Percentiles rank a stretch among this genome's conserved stretches.
phyloP scores from a whole-genome alignment of 2,113 vertebrate species.

The Scatophagus argus region DNA sequence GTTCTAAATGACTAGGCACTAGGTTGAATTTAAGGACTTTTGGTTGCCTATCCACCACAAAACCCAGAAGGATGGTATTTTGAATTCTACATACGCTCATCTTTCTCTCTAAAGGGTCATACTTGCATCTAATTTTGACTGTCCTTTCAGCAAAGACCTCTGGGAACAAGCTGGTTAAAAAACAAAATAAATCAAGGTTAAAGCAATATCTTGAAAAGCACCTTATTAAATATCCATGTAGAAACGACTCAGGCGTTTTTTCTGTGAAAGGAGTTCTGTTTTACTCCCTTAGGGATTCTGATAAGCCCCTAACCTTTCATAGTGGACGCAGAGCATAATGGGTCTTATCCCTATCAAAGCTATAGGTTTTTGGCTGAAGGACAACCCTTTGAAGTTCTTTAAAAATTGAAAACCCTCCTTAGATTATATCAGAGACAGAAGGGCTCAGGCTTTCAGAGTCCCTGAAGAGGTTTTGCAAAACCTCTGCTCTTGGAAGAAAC shows the following conservation, averaged over 20 bases:
- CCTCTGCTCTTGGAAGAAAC: not conserved
- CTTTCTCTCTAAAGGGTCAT: not conserved
- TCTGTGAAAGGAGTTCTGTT: slow-evolving; percentile 5
- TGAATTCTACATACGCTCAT: not conserved
- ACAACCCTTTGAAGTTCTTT: slow-evolving; percentile 30
- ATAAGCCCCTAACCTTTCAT: slow-evolving; percentile 37
- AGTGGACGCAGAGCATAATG: slow-evolving; percentile 24
- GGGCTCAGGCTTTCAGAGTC: slow-evolving; percentile 3
- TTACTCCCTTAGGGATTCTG: slow-evolving; percentile 5
- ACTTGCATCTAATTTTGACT: not conserved
- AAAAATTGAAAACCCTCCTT: slow-evolving; percentile 19
- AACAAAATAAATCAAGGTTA: not conserved
- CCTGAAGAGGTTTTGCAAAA: not conserved
- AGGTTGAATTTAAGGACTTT: not conserved
- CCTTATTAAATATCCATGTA: slow-evolving; percentile 2
- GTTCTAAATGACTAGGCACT: not conserved
- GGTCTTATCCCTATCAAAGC: slow-evolving; percentile 18
- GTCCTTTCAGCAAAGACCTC: slow-evolving; percentile 5
- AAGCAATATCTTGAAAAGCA: not conserved
- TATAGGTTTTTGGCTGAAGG: slow-evolving; percentile 28
- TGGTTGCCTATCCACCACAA: not conserved
- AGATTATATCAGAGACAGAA: not conserved
- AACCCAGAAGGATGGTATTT: not conserved
- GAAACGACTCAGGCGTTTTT: not conserved
- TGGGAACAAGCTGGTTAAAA: not conserved